Conservation (phyloP, 2,113 vertebrate species). For the Meriones unguiculatus region DNA sequence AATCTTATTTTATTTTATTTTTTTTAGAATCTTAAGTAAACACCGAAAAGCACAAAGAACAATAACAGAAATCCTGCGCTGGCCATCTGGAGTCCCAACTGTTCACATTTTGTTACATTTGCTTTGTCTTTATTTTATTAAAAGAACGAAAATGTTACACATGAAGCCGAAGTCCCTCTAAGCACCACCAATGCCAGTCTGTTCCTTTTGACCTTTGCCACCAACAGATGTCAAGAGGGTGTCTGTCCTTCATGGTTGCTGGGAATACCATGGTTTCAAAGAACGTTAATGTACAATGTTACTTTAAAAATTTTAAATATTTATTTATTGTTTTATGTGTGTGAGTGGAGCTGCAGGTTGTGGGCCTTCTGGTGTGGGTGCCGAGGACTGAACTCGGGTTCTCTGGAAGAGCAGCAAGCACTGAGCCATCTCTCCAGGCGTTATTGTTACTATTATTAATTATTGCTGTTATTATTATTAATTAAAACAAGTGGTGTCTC, state of each 20-base stretch:
- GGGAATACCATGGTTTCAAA: background rate
- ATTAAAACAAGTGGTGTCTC: background rate
- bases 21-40: slow-evolving; percentile 54
- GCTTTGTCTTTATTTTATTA: slow-evolving; percentile 61
- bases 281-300: background rate
- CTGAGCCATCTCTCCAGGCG: background rate
- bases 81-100: slow-evolving; percentile 72
- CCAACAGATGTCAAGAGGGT: rapidly evolving
- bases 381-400: background rate
- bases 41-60: slow-evolving; percentile 61
- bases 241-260: background rate
- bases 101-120: slow-evolving; percentile 61
- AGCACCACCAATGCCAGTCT: background rate
- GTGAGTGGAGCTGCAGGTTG: background rate
- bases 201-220: background rate
- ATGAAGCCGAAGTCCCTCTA: background rate
- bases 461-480: background rate
- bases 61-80: background rate
- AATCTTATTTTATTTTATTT: background rate
- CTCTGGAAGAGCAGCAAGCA: background rate
- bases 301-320: background rate
- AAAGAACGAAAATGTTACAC: background rate
- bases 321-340: background rate
- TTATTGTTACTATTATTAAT: background rate
- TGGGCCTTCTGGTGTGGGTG: background rate